Evolutionary conservation across 2,113 vertebrate genomes (phyloP).

Genomic region (Microtus ochrogaster): DNA sequence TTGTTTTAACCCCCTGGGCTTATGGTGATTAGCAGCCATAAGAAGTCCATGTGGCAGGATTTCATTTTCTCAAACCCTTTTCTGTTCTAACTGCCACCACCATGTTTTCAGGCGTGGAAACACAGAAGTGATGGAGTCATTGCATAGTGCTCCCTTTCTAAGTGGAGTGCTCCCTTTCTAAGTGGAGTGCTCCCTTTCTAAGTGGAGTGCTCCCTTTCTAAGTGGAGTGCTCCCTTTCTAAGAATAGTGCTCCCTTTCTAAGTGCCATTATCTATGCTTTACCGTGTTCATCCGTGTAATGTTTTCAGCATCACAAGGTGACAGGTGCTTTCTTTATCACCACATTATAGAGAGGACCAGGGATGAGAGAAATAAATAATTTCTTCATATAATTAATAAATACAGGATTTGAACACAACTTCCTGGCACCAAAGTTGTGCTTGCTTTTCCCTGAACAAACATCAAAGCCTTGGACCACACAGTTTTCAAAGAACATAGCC

Average conservation of each 20-base stretch:
- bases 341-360: neutral
- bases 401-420: neutral
- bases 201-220: neutral
- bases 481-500: neutral
- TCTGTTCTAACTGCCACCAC: neutral
- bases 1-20: neutral
- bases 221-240: neutral
- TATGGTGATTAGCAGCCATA: neutral
- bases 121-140: neutral
- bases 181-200: neutral
- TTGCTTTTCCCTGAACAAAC: neutral
- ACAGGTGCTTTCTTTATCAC: neutral
- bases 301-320: neutral
- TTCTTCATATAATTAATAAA: neutral
- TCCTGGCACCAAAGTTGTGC: neutral
- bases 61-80: conserved; percentile 37
- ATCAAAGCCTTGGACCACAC: neutral
- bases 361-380: neutral
- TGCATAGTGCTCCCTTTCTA: neutral
- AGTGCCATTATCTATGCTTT: neutral
- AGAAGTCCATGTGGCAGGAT: neutral
- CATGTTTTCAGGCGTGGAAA: neutral
- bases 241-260: neutral
- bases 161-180: neutral
- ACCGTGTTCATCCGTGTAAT: neutral